phyloP scores from a whole-genome alignment of 2,888 invertebrate genomes.

The Cryptophagus acutangulus region DNA sequence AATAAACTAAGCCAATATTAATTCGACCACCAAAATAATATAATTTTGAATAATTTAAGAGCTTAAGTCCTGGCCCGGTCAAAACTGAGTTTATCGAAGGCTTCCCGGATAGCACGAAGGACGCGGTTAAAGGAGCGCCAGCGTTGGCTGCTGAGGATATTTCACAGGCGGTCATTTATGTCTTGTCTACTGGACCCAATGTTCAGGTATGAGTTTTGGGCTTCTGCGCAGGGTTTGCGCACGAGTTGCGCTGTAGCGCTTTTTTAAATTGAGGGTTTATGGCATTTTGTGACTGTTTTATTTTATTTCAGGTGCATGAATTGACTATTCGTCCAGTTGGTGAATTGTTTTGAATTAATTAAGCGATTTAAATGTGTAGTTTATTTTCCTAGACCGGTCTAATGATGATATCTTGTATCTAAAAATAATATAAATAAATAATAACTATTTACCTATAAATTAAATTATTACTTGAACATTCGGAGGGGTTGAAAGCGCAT shows the following conservation, averaged over 20 bases:
- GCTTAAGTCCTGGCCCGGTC: constrained; percentile 8
- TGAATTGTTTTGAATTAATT: constrained; percentile 7
- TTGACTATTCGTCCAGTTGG: constrained; percentile 14
- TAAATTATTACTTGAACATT: constrained; percentile 4
- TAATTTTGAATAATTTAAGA: constrained; percentile 8
- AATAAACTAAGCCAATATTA: constrained; percentile 21
- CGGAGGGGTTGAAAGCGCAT: constrained; percentile 1
- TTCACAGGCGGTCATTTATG: constrained; percentile 13
- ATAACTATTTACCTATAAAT: too few species aligned
- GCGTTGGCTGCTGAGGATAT: constrained; percentile 9
- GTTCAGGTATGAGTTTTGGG: constrained; percentile 15
- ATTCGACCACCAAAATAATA: too few species aligned
- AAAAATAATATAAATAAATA: neutral
- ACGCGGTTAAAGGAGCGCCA: constrained; percentile 2
- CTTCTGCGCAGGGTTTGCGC: too few species aligned
- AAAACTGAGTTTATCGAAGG: neutral
- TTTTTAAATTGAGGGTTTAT: neutral
- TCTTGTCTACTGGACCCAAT: constrained; percentile 14
- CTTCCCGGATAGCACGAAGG: neutral
- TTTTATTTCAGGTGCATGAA: constrained; percentile 14
- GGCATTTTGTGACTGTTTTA: neutral
- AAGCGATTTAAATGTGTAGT: too few species aligned
- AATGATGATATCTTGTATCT: constrained; percentile 6
- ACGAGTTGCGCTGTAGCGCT: too few species aligned
- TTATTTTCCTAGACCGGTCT: constrained; percentile 1